Evolutionary conservation across 2,888 invertebrate genomes (phyloP).

Genomic region (Metellina segmentata): DNA sequence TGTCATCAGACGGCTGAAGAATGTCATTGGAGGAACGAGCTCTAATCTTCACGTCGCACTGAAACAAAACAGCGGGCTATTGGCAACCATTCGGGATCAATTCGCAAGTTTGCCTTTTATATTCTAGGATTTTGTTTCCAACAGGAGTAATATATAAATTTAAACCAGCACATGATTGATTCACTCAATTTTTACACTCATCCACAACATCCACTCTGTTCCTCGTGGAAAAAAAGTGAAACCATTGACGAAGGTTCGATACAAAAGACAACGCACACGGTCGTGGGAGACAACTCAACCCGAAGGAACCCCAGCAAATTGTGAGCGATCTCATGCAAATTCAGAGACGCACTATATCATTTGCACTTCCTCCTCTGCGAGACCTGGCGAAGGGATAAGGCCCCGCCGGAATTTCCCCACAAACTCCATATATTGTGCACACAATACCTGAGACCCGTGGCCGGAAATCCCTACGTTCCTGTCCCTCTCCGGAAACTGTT

Average conservation of each 20-base stretch:
- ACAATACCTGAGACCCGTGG: constrained; percentile 35
- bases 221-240: not conserved
- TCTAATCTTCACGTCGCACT: no score
- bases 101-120: no score
- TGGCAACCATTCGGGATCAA: no score
- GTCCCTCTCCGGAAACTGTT: constrained; percentile 46
- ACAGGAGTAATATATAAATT: no score
- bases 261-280: no score
- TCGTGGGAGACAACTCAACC: not conserved
- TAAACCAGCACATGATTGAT: not conserved
- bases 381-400: not conserved
- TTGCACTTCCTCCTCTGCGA: not conserved
- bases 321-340: not conserved
- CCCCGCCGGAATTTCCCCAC: constrained; percentile 50
- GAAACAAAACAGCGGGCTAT: no score
- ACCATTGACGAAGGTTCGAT: not conserved
- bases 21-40: no score
- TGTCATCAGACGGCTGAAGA: no score
- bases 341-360: not conserved
- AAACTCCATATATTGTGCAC: constrained; percentile 73
- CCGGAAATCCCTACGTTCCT: not conserved
- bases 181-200: not conserved
- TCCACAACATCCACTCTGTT: not conserved
- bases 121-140: no score
- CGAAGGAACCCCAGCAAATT: not conserved